Percentiles rank a stretch among this genome's conserved stretches.
Evolutionary conservation across 2,113 vertebrate species (phyloP).

Genomic region (Dunckerocampus dactyliophorus): DNA sequence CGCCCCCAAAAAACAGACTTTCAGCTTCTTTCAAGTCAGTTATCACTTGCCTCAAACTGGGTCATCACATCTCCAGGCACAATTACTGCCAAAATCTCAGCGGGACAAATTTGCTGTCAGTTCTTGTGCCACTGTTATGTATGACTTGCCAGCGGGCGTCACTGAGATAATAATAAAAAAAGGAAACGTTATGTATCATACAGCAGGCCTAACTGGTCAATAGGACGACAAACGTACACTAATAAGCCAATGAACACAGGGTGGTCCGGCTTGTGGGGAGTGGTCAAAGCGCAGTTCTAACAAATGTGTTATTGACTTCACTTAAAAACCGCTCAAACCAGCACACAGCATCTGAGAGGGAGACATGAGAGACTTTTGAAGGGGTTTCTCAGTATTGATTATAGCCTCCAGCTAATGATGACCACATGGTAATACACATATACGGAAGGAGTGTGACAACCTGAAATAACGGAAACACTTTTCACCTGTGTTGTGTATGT

Average conservation of each 20-base stretch:
- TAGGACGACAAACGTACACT: conserved; percentile 62
- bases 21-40: conserved; percentile 39
- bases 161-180: conserved; percentile 11
- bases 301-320: conserved; percentile 66
- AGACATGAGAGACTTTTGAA: conserved; percentile 26
- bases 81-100: conserved; percentile 54
- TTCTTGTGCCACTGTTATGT: conserved; percentile 36
- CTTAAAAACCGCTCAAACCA: conserved; percentile 39
- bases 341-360: conserved; percentile 22
- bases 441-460: conserved; percentile 30
- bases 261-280: conserved; percentile 46
- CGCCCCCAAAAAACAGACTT: conserved; percentile 36
- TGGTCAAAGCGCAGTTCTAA: conserved; percentile 24
- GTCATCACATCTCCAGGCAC: conserved; percentile 57
- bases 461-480: conserved; percentile 31
- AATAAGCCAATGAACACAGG: conserved; percentile 64
- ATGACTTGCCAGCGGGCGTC: conserved; percentile 28
- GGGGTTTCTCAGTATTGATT: conserved; percentile 48
- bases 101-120: conserved; percentile 57
- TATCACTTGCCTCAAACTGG: conserved; percentile 57
- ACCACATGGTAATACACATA: conserved; percentile 33
- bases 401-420: conserved; percentile 28
- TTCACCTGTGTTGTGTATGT: conserved; percentile 2
- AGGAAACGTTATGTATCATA: conserved; percentile 44
- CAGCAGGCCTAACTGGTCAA: conserved; percentile 49